These are phyloP conservation scores for Pristiophorus japonicus DNA, from an alignment of 2,113 vertebrate species.

Conservation along the genomic window DNA sequence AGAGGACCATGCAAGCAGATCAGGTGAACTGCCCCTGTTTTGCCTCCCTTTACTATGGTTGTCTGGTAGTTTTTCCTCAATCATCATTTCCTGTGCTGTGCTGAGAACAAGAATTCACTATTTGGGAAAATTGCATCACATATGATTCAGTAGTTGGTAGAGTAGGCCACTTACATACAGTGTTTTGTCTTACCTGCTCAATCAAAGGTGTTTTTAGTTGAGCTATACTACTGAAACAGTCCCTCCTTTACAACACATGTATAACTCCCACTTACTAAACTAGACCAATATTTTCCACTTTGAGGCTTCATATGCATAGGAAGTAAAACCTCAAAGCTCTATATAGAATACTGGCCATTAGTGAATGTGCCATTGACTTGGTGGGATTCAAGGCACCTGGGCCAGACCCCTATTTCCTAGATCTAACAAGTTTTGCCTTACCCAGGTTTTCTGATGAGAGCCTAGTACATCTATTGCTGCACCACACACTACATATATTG, in stretches of 20 bases:
- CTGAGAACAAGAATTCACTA: background rate
- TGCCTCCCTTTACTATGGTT: background rate
- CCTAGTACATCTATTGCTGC: background rate
- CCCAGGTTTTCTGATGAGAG: background rate
- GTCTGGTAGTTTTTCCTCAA: background rate
- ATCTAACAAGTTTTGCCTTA: background rate
- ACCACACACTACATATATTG: background rate
- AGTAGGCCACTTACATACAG: background rate
- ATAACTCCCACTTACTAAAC: background rate
- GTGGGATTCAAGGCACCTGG: background rate
- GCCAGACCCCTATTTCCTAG: background rate
- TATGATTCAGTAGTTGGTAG: background rate
- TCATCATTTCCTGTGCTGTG: background rate
- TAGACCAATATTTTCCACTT: background rate
- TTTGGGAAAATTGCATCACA: background rate
- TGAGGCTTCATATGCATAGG: background rate
- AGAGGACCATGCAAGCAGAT: background rate
- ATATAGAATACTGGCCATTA: background rate
- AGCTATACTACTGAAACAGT: background rate
- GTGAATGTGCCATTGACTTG: background rate
- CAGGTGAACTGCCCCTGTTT: background rate
- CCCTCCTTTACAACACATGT: background rate
- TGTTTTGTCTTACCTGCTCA: too few relatives aligned
- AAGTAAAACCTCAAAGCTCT: background rate
- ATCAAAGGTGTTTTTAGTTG: background rate